These are phyloP conservation scores for Euthynnus affinis DNA, from an alignment of 2,797 vertebrate species.

Conservation along the genomic window DNA sequence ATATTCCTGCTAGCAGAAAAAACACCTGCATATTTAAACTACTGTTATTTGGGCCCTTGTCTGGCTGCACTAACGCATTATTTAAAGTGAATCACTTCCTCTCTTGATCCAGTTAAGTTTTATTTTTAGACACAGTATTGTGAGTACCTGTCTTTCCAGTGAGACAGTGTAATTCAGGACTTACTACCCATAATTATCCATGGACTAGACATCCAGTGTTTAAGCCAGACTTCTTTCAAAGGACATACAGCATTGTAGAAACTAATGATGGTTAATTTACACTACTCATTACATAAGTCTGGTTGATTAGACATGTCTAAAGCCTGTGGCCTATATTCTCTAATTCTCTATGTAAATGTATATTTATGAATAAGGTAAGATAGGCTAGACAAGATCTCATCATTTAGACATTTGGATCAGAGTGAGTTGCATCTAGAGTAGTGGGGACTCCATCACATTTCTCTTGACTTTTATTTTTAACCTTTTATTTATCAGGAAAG, in stretches of 20 bases:
- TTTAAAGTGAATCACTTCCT: constrained; percentile 51
- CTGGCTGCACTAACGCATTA: constrained; percentile 36
- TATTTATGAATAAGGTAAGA: too few species aligned
- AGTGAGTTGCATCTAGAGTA: too few species aligned
- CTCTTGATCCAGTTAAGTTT: constrained; percentile 11
- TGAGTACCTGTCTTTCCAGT: constrained; percentile 23
- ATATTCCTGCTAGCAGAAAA: not conserved
- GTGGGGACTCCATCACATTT: too few species aligned
- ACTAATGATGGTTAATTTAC: constrained; percentile 7
- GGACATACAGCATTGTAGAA: not conserved
- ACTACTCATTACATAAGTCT: not conserved
- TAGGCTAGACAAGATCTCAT: too few species aligned
- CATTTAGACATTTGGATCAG: too few species aligned
- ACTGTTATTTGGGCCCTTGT: constrained; percentile 18
- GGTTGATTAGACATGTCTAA: not conserved
- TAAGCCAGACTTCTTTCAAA: not conserved
- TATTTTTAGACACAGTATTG: constrained; percentile 49
- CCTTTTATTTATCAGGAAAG: too few species aligned
- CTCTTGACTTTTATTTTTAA: too few species aligned
- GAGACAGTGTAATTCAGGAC: constrained; percentile 33
- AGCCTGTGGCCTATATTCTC: not conserved
- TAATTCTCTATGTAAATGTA: too few species aligned
- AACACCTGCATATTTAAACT: constrained; percentile 1
- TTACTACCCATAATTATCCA: constrained; percentile 31
- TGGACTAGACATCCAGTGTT: constrained; percentile 4